Conservation (phyloP, 2,113 vertebrate species). For the Leptodactylus fuscus region DNA sequence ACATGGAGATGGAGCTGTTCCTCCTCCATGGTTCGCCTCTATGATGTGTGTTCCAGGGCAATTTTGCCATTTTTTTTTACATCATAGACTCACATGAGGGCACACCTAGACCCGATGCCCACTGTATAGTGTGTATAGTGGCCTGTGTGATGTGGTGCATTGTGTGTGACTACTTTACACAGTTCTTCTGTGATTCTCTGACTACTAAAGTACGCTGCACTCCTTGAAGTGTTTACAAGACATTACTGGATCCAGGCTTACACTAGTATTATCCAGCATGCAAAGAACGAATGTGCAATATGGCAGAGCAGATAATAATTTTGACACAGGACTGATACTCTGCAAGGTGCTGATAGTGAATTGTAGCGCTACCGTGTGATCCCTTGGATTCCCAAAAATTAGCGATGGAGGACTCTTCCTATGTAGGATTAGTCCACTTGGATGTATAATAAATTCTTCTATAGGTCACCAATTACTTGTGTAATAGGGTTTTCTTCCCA, state of each 20-base stretch:
- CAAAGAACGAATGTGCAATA: background rate
- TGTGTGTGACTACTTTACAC: conserved; percentile 24
- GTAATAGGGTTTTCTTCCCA: background rate
- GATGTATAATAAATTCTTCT: background rate
- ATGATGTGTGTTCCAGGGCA: background rate
- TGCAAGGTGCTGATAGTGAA: background rate
- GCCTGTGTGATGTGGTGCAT: background rate
- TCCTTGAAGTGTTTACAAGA: background rate
- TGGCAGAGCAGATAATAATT: background rate
- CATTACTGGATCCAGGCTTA: background rate
- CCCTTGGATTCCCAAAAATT: background rate
- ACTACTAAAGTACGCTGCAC: conserved; percentile 6
- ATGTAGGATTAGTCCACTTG: background rate
- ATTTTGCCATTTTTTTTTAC: background rate
- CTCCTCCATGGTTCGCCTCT: background rate
- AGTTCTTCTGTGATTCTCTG: conserved; percentile 10
- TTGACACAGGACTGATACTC: background rate
- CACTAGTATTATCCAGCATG: background rate
- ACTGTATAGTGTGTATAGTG: background rate
- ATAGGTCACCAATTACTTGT: background rate
- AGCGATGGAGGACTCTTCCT: background rate
- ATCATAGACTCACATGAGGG: background rate
- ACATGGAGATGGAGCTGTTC: background rate
- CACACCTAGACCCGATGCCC: background rate
- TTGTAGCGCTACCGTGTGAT: background rate